Evolutionary conservation across 2,797 vertebrate genomes (phyloP).

Genomic region (Characodon lateralis): DNA sequence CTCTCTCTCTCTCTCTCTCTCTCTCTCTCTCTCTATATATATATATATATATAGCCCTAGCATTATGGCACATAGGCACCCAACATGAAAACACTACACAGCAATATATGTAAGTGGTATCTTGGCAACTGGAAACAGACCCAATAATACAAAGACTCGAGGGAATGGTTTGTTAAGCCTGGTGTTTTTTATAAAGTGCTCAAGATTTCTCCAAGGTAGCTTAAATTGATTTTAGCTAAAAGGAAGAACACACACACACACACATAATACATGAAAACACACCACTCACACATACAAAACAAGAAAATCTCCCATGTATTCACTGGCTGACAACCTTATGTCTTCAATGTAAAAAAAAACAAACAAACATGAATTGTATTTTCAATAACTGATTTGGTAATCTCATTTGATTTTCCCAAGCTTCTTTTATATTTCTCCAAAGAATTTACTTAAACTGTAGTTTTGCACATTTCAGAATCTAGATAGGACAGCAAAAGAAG

Average conservation of each 20-base stretch:
- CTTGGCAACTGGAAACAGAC: slow-evolving; percentile 55
- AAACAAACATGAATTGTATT: not conserved
- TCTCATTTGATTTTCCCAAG: not conserved
- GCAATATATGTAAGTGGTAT: slow-evolving; percentile 51
- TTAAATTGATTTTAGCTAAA: slow-evolving; percentile 36
- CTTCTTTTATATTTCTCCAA: not conserved
- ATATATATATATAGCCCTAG: not conserved
- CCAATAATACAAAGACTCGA: slow-evolving; percentile 42
- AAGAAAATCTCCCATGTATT: not conserved
- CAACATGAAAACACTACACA: not conserved
- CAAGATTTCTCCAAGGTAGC: slow-evolving; percentile 28
- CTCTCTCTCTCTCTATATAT: too few species aligned
- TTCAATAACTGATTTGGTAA: not conserved
- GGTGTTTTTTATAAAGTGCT: slow-evolving; percentile 40
- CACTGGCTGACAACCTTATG: not conserved
- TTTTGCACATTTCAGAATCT: not conserved
- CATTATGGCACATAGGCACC: not conserved
- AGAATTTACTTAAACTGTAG: not conserved
- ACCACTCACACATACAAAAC: not conserved
- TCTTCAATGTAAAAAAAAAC: not conserved
- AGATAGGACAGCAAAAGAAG: not conserved
- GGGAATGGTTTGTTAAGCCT: slow-evolving; percentile 41
- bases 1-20: too few species aligned
- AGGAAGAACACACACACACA: slow-evolving; percentile 1
- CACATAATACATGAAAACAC: slow-evolving; percentile 9